Evolutionary conservation across 2,888 invertebrate genomes (phyloP), one percentile per base, ranked within the genome.

Genomic region (Zaprionus bogoriensis): DNA sequence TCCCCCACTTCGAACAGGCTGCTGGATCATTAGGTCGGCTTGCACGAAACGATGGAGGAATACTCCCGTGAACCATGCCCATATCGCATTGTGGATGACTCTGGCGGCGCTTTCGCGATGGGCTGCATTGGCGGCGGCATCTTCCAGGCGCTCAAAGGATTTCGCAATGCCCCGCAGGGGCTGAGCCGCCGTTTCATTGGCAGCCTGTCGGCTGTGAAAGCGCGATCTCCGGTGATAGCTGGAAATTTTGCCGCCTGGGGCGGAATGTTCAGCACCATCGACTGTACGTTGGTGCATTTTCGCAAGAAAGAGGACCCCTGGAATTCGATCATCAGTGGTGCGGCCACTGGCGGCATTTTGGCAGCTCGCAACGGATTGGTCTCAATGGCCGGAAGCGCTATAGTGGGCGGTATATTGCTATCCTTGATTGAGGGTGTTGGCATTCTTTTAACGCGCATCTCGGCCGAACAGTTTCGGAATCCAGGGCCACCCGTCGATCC

Each of bases 41-140:
- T 20, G 5, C 7, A n/a, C n/a, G n/a, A n/a, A 6, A 27, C 4
- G 10, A 98, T 98, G 98, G 98, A 98, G 92, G 98, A 98, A 93
- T 98, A 98, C 47, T 91, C 97, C 44, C 94, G 98, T 93, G 98
- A 98, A 93, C 98, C 98, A 17, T 98, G 98, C 89, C 99, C 99
- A 1, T 99, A 98, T 96, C 94, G 99, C 82, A 99, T 99, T 86
- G 95, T 99, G 14, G 99, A 99, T 89, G 99, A 99, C 90, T 98
- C 98, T 89, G 99, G 99, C 22, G 99, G 99, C 72, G 99, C 99
- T 7, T 99, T 99, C 90, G 96, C 99, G 19, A 99, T 99, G 99
- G 99, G 99, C 30, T 95, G 97, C 47, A 97, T 99, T 67, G 99
- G 99, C n/a, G 99, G 99, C 17, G 96, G 96, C 28, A 94, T 99